Conservation (phyloP, 2,797 vertebrate species). For the Poeciliopsis presidionis region DNA sequence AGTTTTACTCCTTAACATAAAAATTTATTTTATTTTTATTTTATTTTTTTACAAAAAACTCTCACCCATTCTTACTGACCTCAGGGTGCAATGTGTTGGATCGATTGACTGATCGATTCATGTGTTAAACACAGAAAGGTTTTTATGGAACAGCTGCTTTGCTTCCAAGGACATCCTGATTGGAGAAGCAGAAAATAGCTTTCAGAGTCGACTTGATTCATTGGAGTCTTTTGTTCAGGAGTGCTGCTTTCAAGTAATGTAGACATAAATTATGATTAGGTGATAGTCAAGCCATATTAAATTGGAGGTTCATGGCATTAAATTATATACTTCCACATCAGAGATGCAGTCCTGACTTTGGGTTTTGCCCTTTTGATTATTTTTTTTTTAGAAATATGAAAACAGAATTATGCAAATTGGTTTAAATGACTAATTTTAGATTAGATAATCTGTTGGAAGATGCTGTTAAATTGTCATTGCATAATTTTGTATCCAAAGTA, state of each 20-base stretch:
- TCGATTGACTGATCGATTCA: not conserved
- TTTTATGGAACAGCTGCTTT: not conserved
- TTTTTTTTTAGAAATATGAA: not conserved
- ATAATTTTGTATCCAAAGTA: not conserved
- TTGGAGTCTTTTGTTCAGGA: not conserved
- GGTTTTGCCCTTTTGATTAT: not conserved
- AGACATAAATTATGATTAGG: not conserved
- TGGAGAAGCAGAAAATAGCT: constrained; percentile 11
- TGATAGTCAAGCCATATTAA: not conserved
- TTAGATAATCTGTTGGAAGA: not conserved
- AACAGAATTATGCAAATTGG: not conserved
- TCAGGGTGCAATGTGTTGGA: not conserved
- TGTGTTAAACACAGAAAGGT: not conserved
- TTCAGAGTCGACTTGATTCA: not conserved
- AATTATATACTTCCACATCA: not conserved
- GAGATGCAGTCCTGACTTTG: not conserved
- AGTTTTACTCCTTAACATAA: not conserved
- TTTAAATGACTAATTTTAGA: not conserved
- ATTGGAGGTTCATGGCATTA: not conserved
- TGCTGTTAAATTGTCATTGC: not conserved
- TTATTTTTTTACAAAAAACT: not conserved
- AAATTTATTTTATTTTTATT: not conserved
- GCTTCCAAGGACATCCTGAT: not conserved
- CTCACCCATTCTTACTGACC: not conserved
- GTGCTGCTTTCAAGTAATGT: not conserved